These are phyloP conservation scores for Cyanoramphus novaezelandiae DNA, from an alignment of 2,113 vertebrate species.

Conservation along the genomic window DNA sequence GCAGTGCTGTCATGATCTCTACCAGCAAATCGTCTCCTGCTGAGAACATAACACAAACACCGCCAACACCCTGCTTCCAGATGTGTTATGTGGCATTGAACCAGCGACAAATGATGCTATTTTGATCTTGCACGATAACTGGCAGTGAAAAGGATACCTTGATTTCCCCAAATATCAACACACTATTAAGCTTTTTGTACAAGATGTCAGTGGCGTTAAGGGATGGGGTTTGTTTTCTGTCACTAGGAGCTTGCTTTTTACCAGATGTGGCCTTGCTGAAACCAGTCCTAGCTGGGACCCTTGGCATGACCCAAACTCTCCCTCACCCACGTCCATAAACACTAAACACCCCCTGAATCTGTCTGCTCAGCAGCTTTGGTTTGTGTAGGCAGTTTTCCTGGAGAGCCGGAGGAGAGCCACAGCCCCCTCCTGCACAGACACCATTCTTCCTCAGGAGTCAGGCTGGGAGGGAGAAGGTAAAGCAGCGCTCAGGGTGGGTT, in stretches of 20 bases:
- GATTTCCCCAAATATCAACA: background rate
- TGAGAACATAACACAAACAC: constrained; percentile 24
- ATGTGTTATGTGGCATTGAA: constrained; percentile 48
- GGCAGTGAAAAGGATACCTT: background rate
- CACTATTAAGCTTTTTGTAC: background rate
- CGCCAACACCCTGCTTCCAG: constrained; percentile 55
- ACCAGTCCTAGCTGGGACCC: background rate
- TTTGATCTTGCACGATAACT: background rate
- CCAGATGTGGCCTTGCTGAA: background rate
- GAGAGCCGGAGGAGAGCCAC: background rate
- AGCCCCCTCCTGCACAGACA: background rate
- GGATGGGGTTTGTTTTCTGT: background rate
- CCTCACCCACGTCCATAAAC: background rate
- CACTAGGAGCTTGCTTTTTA: background rate
- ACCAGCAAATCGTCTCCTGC: constrained; percentile 21
- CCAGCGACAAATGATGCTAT: background rate
- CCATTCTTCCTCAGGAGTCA: rapidly evolving
- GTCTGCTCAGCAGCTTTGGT: background rate
- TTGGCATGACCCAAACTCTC: background rate
- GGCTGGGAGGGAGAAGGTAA: background rate
- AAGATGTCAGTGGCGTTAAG: background rate
- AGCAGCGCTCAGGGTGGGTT: background rate
- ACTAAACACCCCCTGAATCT: background rate
- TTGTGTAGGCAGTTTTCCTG: background rate
- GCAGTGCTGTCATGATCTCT: constrained; percentile 47